phyloP scores from a whole-genome alignment of 2,888 invertebrate species.

The Philereme transversata region DNA sequence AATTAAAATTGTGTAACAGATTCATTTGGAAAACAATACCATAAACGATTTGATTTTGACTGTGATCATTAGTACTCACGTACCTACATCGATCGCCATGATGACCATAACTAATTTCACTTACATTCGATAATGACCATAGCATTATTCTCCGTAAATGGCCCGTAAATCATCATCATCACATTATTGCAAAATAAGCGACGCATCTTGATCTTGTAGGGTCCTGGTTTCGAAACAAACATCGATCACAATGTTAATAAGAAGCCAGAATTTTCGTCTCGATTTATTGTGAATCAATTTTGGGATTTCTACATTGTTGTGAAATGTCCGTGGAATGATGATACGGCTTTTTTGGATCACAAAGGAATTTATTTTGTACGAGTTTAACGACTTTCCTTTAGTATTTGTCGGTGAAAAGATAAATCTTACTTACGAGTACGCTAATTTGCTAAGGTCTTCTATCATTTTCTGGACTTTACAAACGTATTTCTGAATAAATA shows the following conservation, averaged over 20 bases:
- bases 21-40: too few relatives aligned
- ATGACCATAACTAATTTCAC: slow-evolving; percentile 38
- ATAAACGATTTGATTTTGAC: too few relatives aligned
- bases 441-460: too few relatives aligned
- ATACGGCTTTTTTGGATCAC: neutral
- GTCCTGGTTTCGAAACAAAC: slow-evolving; percentile 47
- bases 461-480: too few relatives aligned
- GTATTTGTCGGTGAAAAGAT: too few relatives aligned
- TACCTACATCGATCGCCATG: slow-evolving; percentile 3
- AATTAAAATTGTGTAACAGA: too few relatives aligned
- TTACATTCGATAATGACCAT: slow-evolving; percentile 37
- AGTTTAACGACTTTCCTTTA: too few relatives aligned
- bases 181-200: slow-evolving; percentile 45
- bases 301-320: slow-evolving; percentile 29
- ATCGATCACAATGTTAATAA: slow-evolving; percentile 49
- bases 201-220: slow-evolving; percentile 43
- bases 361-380: neutral
- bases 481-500: too few relatives aligned
- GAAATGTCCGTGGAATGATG: slow-evolving; percentile 12
- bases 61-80: too few relatives aligned
- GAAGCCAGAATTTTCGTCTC: slow-evolving; percentile 37
- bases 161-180: slow-evolving; percentile 40
- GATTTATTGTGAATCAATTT: slow-evolving; percentile 40
- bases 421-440: too few relatives aligned
- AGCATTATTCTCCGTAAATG: slow-evolving; percentile 36